Evolutionary conservation across 2,113 vertebrate genomes (phyloP).

Genomic region (Coreoperca whiteheadi): DNA sequence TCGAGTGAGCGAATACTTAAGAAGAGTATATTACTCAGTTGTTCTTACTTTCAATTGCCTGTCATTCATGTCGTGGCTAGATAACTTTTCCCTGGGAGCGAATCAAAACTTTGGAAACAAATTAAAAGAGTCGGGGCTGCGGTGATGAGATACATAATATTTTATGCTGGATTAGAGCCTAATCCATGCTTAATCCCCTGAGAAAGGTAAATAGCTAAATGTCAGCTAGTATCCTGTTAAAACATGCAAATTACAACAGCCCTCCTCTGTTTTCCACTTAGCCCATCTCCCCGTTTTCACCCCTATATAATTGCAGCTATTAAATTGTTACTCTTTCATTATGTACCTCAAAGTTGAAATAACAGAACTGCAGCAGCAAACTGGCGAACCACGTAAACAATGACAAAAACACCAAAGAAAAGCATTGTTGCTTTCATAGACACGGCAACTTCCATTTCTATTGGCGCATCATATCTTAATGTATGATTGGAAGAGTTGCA

Average conservation of each 20-base stretch:
- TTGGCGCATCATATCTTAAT: constrained; percentile 40
- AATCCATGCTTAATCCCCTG: constrained; percentile 72
- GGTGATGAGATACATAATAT: constrained; percentile 71
- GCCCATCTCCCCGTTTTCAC: constrained; percentile 24
- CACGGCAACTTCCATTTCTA: constrained; percentile 49
- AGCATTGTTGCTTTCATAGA: not conserved
- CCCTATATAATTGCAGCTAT: constrained; percentile 18
- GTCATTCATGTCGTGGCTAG: constrained; percentile 38
- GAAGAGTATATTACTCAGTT: constrained; percentile 6
- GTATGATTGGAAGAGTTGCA: constrained; percentile 5
- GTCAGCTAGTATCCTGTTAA: constrained; percentile 69
- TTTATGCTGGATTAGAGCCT: constrained; percentile 74
- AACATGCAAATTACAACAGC: constrained; percentile 76
- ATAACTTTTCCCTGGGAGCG: constrained; percentile 40
- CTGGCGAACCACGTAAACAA: constrained; percentile 28
- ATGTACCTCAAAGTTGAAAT: constrained; percentile 39
- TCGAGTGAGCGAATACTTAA: not conserved
- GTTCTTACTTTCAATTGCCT: constrained; percentile 23
- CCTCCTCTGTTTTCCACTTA: constrained; percentile 58
- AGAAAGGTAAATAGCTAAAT: constrained; percentile 76
- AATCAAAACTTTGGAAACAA: constrained; percentile 71
- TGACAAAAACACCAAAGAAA: constrained; percentile 9
- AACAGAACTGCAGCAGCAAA: constrained; percentile 15
- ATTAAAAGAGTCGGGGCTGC: constrained; percentile 66
- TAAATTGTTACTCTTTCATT: constrained; percentile 44